Base-by-base conservation (phyloP, 2,797 vertebrate species). In the Channa striata region DNA sequence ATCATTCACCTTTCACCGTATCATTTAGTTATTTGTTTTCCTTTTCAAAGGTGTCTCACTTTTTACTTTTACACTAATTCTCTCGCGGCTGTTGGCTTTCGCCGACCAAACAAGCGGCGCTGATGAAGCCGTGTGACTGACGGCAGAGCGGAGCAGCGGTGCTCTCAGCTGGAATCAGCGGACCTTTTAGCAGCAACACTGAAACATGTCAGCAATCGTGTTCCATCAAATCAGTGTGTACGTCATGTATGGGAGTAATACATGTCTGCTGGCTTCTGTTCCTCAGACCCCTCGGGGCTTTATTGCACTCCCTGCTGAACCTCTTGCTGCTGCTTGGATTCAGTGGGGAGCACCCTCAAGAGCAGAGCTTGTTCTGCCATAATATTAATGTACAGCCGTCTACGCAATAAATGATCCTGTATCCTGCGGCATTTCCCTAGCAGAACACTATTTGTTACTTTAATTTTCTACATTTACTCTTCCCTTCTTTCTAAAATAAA, bases 321-420 rank as follows among this genome's bases (percentile, higher is more conserved):
- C 44, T 39, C 48, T 48, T 6, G 21, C 72, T 42, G 49, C 48
- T 54, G 14, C 33, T 44, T 53, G 52, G 48, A 59, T 74, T 57
- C 43, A 50, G 5, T 39, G 43, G 23, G 21, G 48, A 62, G 33
- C 21, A n/a, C 5, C 20, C 19, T 63, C 16, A 19, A 40, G 11
- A 54, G 37, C 53, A 44, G 13, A 57, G 60, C 17, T 33, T 69
- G 14, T 59, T 72, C 40, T 59, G 42, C 23, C n/a, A 19, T 42
- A 44, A 54, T 65, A 50, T 66, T 59, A 72, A 76, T 72, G 48
- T 59, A 59, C 14, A 69, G 62, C 17, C 20, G 39, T 70, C 33
- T 37, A 25, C 21, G 39, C 11, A 3, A 71, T 54, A 59, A 63
- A 76, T 66, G 21, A 50, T 59, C 61, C 33, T 20, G 49, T 12